phyloP scores from a whole-genome alignment of 2,797 vertebrate genomes.

The Synanceia verrucosa region DNA sequence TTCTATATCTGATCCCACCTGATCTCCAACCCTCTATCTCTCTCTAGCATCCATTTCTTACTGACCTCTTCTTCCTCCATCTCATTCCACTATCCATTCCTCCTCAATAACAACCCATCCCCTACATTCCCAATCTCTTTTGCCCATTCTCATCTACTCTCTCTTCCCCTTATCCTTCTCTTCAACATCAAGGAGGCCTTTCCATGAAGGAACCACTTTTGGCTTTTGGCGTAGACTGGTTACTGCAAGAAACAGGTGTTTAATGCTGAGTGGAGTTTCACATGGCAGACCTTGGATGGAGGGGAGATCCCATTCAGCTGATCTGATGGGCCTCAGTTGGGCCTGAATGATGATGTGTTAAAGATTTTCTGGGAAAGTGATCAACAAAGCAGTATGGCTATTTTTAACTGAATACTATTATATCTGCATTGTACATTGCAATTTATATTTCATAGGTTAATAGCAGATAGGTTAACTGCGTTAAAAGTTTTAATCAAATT shows the following conservation, averaged over 20 bases:
- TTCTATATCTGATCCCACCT: constrained; percentile 18
- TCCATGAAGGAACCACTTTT: constrained; percentile 7
- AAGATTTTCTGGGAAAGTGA: constrained; percentile 74
- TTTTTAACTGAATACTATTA: constrained; percentile 52
- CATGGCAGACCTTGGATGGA: constrained; percentile 41
- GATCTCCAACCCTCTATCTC: constrained; percentile 22
- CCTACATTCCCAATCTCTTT: constrained; percentile 8
- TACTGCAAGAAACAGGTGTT: constrained; percentile 67
- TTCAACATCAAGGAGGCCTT: constrained; percentile 9
- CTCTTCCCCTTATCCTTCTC: constrained; percentile 15
- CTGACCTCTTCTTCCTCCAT: constrained; percentile 23
- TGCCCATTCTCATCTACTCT: constrained; percentile 4
- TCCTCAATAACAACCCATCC: constrained; percentile 1
- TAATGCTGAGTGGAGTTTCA: constrained; percentile 64
- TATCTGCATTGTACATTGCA: background rate
- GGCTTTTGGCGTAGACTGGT: constrained; percentile 39
- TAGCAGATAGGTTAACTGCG: too few relatives aligned
- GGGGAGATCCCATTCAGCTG: constrained; percentile 37
- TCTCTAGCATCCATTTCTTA: constrained; percentile 17
- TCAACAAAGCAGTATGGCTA: constrained; percentile 52
- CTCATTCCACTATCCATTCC: constrained; percentile 13
- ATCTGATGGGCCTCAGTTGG: constrained; percentile 40
- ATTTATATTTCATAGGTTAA: too few relatives aligned
- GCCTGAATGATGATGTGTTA: constrained; percentile 72
- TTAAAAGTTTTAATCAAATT: too few relatives aligned